Conservation (phyloP, 2,888 invertebrate genomes). For the Tyria jacobaeae region DNA sequence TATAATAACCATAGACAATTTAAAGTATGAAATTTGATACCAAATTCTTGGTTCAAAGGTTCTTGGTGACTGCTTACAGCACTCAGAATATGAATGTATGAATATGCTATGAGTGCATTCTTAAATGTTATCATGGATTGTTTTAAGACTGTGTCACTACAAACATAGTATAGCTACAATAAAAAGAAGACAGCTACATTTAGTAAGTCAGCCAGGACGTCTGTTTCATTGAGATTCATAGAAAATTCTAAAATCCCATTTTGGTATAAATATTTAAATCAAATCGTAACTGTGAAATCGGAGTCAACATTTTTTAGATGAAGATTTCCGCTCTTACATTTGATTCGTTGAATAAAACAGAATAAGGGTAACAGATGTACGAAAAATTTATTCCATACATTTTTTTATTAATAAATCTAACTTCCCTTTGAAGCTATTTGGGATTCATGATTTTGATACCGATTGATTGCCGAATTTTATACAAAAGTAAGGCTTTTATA, state of each 20-base stretch:
- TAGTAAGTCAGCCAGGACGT: constrained; percentile 16
- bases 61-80: too few relatives aligned
- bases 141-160: too few relatives aligned
- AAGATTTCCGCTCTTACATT: constrained; percentile 33
- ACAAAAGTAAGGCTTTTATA: constrained; percentile 19
- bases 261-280: constrained; percentile 43
- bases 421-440: constrained; percentile 34
- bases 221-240: constrained; percentile 31
- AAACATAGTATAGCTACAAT: not conserved
- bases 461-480: constrained; percentile 29
- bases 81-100: too few relatives aligned
- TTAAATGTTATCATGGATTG: too few relatives aligned
- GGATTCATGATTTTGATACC: constrained; percentile 40
- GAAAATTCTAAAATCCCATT: constrained; percentile 23
- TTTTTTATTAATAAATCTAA: constrained; percentile 36
- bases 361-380: constrained; percentile 25
- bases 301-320: constrained; percentile 34
- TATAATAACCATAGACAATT: too few relatives aligned
- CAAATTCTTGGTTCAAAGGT: too few relatives aligned
- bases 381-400: constrained; percentile 31
- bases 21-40: too few relatives aligned
- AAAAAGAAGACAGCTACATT: not conserved
- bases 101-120: too few relatives aligned
- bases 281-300: constrained; percentile 43
- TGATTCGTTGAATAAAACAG: constrained; percentile 54